Evolutionary conservation across 2,888 invertebrate genomes (phyloP), one percentile per base, ranked within the genome.

Genomic region (Fragum sueziense): DNA sequence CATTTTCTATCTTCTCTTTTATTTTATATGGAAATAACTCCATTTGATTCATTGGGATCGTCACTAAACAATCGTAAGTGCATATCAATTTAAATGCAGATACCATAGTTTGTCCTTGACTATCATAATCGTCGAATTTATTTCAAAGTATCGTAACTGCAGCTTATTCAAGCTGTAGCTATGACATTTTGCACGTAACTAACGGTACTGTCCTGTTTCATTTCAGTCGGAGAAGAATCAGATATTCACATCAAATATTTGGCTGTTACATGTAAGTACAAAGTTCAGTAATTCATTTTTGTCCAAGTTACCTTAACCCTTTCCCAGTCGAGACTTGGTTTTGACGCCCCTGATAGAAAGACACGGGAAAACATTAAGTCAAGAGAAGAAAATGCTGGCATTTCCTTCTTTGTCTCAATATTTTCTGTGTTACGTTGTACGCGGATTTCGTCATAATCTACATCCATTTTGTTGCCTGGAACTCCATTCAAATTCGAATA

Each of bases 141-240:
- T n/a, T n/a, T n/a, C n/a, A n/a, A n/a, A n/a, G n/a, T n/a, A n/a
- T n/a, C n/a, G n/a, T n/a, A n/a, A n/a, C n/a, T n/a, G n/a, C n/a
- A n/a, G n/a, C n/a, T n/a, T n/a, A n/a, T n/a, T n/a, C n/a, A n/a
- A n/a, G n/a, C n/a, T n/a, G n/a, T n/a, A n/a, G n/a, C n/a, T n/a
- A n/a, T n/a, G n/a, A n/a, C n/a, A n/a, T n/a, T n/a, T n/a, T n/a
- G n/a, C n/a, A n/a, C n/a, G n/a, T n/a, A n/a, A n/a, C n/a, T n/a
- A n/a, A 54, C 17, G 25, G 25, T 54, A 20, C 1, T 54, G 11
- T 33, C 61, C 6, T 33, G 4, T n/a, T 61, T 61, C 33, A n/a
- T 75, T 78, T 34, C 80, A 83, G 83, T 80, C 79, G 2, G 83
- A 83, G 70, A 83, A 76, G 68, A 83, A 83, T 51, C 83, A 83